Conservation (phyloP, 2,113 vertebrate genomes). For the Saccopteryx leptura region DNA sequence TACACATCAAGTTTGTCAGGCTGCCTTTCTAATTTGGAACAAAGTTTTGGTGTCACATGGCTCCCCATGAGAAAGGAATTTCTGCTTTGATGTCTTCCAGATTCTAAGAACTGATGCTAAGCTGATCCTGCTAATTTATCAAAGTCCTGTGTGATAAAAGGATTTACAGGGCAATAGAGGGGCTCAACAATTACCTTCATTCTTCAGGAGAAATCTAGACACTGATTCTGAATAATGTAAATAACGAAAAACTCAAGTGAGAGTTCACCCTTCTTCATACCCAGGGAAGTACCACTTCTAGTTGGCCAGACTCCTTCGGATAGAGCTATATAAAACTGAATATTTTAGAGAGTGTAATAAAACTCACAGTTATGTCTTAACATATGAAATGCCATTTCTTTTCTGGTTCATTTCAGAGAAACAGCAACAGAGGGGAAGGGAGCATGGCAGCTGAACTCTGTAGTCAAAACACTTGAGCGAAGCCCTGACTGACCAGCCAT, state of each 20-base stretch:
- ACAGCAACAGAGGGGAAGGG: neutral
- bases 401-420: conserved; percentile 20
- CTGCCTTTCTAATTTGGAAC: neutral
- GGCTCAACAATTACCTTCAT: neutral
- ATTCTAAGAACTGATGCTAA: neutral
- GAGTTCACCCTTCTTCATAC: neutral
- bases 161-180: neutral
- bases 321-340: conserved; percentile 21
- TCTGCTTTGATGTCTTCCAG: conserved; percentile 17
- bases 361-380: neutral
- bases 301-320: neutral
- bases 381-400: conserved; percentile 36
- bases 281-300: neutral
- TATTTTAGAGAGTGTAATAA: neutral
- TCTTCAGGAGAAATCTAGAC: neutral
- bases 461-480: neutral
- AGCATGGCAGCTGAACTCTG: neutral
- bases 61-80: neutral
- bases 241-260: neutral
- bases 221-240: neutral
- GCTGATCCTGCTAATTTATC: neutral
- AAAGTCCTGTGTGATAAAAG: neutral
- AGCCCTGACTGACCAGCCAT: neutral
- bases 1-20: neutral
- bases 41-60: neutral